A percentile compares a stretch with the other conserved stretches of the same genome.
Evolutionary conservation across 2,113 vertebrate species (phyloP).

Genomic region (Choloepus hoffmanni): DNA sequence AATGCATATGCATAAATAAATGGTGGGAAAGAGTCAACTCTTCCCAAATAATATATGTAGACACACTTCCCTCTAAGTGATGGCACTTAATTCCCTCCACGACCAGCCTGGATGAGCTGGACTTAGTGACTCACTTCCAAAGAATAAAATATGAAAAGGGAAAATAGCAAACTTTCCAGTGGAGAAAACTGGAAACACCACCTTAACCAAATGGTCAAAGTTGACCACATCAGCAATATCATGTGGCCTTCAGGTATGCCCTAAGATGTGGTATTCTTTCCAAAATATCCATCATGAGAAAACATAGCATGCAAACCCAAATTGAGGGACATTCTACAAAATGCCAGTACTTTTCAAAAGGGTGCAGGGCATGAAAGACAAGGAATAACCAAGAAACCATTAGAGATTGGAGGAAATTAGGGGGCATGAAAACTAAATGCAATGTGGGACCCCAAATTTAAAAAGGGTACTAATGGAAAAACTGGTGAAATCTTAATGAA

Average conservation of each 20-base stretch:
- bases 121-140: not conserved
- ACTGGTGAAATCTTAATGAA: not conserved
- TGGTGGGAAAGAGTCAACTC: not conserved
- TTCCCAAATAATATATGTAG: not conserved
- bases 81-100: too few relatives aligned
- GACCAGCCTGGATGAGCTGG: not conserved
- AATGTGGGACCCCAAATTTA: not conserved
- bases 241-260: not conserved
- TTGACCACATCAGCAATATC: not conserved
- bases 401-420: not conserved
- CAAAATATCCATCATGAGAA: not conserved
- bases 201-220: not conserved
- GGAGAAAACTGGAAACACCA: not conserved
- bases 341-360: slow-evolving; percentile 12
- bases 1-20: not conserved
- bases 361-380: not conserved
- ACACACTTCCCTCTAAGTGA: not conserved
- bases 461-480: not conserved
- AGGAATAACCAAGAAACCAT: not conserved
- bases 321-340: slow-evolving; percentile 4
- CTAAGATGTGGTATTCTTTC: not conserved
- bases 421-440: not conserved
- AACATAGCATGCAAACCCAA: not conserved
- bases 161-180: not conserved
- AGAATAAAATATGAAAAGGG: not conserved